Base-by-base conservation (phyloP, 2,797 vertebrate genomes). In the Lepilemur ruficaudatus region DNA sequence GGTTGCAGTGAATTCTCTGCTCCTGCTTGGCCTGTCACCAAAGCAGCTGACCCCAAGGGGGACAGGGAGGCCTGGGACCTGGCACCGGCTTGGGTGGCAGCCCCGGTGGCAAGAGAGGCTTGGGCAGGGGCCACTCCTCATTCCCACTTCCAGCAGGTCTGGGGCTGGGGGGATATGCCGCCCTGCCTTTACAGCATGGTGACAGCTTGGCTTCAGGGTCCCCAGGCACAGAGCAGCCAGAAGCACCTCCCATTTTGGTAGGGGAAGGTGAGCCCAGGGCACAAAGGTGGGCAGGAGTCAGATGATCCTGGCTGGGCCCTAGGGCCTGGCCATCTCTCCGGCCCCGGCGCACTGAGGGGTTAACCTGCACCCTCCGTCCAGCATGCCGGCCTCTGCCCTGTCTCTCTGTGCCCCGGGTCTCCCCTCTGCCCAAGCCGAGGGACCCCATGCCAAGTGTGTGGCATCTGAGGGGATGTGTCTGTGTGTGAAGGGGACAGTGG, bases 1-100 rank as follows among this genome's bases (percentile, higher is more conserved):
- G 61, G 52, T 89, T 96, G 82, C 76, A 96, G 97, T 97, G 98
- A 98, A 98, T 98, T 98, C 97, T 98, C 97, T 98, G 98, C 98
- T 98, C 97, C 94, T 95, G 79, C 88, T 95, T 95, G 96, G 94
- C 20, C 65, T 59, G 72, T 91, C 90, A 96, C 93, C 91, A 91
- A 95, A 97, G 96, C 85, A 96, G 96, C 90, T 61, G 69, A 89
- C 80, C 84, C 25, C 13, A 4, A 69, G 67, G 76, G 50, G 61
- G 73, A 65, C 57, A 88, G 86, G 94, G 90, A 75, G n/a, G 50
- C 70, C 95, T 93, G 91, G 65, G 72, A 69, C 61, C 25, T 79
- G 82, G 85, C 14, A 14, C 4, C 17, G 67, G 91, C 89, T 69
- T 78, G 48, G 78, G 57, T 50, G 28, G 52, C 72, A 17, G 48